Evolutionary conservation across 2,797 vertebrate species (phyloP), one percentile per base, ranked within the genome.

Genomic region (Phylloscopus collybita): DNA sequence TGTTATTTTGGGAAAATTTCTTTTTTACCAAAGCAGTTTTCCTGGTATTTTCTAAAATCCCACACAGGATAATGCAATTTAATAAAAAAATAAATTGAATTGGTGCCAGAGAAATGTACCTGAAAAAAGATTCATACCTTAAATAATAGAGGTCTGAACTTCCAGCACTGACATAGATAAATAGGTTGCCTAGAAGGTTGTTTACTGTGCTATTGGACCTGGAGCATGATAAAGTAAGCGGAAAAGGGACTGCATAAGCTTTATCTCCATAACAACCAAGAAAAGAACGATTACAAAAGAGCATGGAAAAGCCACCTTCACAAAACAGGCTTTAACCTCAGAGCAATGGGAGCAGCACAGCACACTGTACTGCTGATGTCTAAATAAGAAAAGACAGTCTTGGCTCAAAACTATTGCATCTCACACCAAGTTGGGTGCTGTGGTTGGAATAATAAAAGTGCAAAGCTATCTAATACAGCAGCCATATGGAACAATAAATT

Each of bases 141-240:
- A 98, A 98, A 98, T 97, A 98, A 98, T 92, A 98, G 93, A 97
- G 93, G 74, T 92, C 97, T 98, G 97, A 98, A 98, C 97, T 97
- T 96, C 97, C 96, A 96, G 94, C 96, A 95, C 88, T 97, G 97
- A 97, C 97, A 96, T 81, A 97, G 97, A 98, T 98, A 98, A 98
- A 98, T 98, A 98, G 97, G 97, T 98, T 98, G 98, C 97, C 97
- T 98, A 98, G 98, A 97, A 82, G 90, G 96, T 97, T 98, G 98
- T 98, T 98, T 98, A 98, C 96, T 97, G 96, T 94, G 94, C 92
- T 96, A 75, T 96, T 97, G 95, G 97, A 98, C 97, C 95, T 97
- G 97, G 98, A 97, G 94, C 96, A 97, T 93, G 95, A 97, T 90
- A 97, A 96, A 98, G 87, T 90, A 95, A 97, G 88, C 79, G 40